Evolutionary conservation across 1,140 invertebrate species (phyloP), one percentile per base, ranked within the genome.

Genomic region (Sweltsa coloradensis): DNA sequence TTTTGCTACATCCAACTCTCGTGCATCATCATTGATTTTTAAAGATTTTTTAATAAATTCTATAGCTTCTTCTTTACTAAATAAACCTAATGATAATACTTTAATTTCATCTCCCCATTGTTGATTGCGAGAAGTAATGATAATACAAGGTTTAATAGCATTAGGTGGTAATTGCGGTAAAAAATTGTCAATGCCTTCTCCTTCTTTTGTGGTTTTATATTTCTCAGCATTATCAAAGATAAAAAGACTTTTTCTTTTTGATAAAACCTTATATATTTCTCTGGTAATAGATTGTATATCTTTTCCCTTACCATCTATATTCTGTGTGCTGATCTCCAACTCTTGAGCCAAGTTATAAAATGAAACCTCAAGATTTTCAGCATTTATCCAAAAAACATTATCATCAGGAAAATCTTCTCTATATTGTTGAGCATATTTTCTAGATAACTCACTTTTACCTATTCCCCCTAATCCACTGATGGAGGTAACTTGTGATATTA

Each of bases 171-270:
- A 7, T 39, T 14, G 23, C 3, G 51, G 51, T 40, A 54, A 47
- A 54, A 54, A 54, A n/a, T 41, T 40, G 3, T 45, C 34, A 13
- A 56, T 46, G 5, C 45, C 46, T 21, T 51, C 50, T 5, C 19
- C 23, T 29, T 51, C 49, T 3, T 34, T 50, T 5, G 16, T 11
- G 21, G 4, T 49, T 51, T 48, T 49, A 41, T 51, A 53, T 29
- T 47, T 47, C 40, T 48, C 34, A 41, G 52, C 55, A 40, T 57
- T 57, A 45, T 57, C 55, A 49, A 57, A 57, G 34, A 57, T 47
- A 31, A 57, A 57, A 21, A 57, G 52, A 34, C 54, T 39, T 24
- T 39, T 54, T 24, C 42, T 23, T 16, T 53, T 44, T 4, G 31
- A 14, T 27, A 57, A 57, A 27, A 25, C 55, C 16, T 22, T 40